Evolutionary conservation across 2,797 vertebrate genomes (phyloP), one percentile per base, ranked within the genome.

Genomic region (Glossophaga mutica): DNA sequence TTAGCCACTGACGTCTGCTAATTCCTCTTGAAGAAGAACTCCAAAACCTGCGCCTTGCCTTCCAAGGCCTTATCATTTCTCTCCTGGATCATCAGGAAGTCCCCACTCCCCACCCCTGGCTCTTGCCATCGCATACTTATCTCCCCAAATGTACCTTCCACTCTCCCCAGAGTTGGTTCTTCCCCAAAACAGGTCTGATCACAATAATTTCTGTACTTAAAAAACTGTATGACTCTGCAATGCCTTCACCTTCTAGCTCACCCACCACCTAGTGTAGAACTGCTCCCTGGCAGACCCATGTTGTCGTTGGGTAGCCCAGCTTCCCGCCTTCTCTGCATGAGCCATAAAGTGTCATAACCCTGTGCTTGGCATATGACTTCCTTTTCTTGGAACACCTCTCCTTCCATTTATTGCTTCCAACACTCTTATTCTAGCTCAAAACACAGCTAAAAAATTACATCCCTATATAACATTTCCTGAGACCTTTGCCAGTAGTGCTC

Each of bases 361-460:
- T 57, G 12, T 26, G 10, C 22, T n/a, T 88, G 32, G 21, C 26
- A 39, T 70, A 37, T 24, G 32, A 67, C 2, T 65, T 88, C 2
- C 73, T 65, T 42, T 6, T 86, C 42, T 73, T 82, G 34, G 22
- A 88, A 86, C 9, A 82, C 8, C 7, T 67, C 62, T 18, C 2
- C 3, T 90, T 34, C 34, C 29, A 57, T 71, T 78, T 34, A 74
- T 57, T 83, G 44, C n/a, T 92, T 95, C 74, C 15, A 83, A 87
- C 81, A 62, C 11, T 65, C 16, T 74, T 57, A 46, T 18, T 32
- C 29, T 77, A 90, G 37, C 24, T 93, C 46, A 71, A 78, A 96
- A 81, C 5, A 62, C 26, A 92, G 34, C 19, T 91, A 70, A 78
- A 86, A 65, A 29, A 34, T 26, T 14, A 62, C 21, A 87, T 78